Conservation (phyloP, 2,113 vertebrate genomes). For the Aythya baeri region DNA sequence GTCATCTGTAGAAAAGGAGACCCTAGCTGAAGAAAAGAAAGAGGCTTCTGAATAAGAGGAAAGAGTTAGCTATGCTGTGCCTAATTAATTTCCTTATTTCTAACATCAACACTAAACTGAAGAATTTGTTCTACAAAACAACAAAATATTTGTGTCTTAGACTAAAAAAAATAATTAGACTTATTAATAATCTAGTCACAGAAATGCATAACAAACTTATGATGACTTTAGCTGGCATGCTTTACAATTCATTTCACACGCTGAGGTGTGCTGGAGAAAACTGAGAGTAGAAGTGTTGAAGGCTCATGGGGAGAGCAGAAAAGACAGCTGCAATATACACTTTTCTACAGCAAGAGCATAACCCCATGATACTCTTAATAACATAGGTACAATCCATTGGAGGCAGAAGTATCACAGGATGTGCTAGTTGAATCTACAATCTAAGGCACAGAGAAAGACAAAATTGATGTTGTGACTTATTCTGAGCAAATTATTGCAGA, state of each 20-base stretch:
- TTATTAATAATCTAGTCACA: background rate
- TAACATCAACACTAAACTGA: background rate
- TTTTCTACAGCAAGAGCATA: background rate
- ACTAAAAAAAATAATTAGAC: background rate
- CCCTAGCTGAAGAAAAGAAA: background rate
- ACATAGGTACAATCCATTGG: background rate
- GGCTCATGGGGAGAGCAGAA: background rate
- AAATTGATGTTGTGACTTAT: background rate
- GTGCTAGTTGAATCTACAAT: background rate
- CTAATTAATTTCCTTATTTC: background rate
- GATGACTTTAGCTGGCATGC: background rate
- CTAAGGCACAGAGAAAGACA: background rate
- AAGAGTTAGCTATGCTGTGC: background rate
- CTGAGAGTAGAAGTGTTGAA: background rate
- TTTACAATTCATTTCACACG: background rate
- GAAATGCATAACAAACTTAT: background rate
- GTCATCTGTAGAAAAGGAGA: background rate
- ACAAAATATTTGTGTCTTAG: background rate
- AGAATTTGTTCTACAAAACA: background rate
- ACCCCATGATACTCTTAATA: background rate
- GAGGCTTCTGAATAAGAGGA: background rate
- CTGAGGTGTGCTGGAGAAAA: background rate
- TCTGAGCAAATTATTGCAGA: background rate
- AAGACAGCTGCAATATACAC: background rate
- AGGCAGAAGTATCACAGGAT: background rate